Conservation (phyloP, 2,113 vertebrate genomes). For the Gopherus flavomarginatus region DNA sequence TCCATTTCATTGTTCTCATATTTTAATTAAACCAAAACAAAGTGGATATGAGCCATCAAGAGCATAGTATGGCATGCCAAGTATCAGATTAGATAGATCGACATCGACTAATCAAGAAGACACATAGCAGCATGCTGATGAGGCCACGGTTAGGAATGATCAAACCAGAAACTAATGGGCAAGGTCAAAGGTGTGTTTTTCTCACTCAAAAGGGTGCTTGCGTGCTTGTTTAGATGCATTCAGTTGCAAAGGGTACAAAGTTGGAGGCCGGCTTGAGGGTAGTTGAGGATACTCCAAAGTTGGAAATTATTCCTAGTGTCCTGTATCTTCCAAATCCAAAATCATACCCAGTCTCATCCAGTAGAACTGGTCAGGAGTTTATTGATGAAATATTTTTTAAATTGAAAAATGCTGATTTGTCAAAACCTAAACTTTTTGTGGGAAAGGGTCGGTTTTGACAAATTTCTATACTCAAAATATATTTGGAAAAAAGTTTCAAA, state of each 20-base stretch:
- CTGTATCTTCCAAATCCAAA: background rate
- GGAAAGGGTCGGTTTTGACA: background rate
- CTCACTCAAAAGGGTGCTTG: background rate
- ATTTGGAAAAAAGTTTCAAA: background rate
- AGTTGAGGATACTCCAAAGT: background rate
- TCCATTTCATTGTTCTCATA: background rate
- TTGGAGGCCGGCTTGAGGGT: background rate
- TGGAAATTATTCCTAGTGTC: background rate
- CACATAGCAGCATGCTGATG: too few species aligned
- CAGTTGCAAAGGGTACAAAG: background rate
- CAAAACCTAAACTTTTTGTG: background rate
- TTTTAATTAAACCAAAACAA: background rate
- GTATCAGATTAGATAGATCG: background rate
- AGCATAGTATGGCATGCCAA: background rate
- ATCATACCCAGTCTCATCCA: background rate
- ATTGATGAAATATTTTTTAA: background rate
- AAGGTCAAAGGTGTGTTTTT: background rate
- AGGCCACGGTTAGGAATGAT: background rate
- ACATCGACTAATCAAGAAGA: background rate
- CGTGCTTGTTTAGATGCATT: background rate
- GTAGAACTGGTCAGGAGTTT: background rate
- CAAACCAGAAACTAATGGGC: background rate
- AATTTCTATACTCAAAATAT: background rate
- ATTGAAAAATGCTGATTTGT: background rate
- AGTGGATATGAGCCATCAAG: background rate